Evolutionary conservation across 2,797 vertebrate genomes (phyloP), one percentile per base, ranked within the genome.

Genomic region (Poecilia velifera): DNA sequence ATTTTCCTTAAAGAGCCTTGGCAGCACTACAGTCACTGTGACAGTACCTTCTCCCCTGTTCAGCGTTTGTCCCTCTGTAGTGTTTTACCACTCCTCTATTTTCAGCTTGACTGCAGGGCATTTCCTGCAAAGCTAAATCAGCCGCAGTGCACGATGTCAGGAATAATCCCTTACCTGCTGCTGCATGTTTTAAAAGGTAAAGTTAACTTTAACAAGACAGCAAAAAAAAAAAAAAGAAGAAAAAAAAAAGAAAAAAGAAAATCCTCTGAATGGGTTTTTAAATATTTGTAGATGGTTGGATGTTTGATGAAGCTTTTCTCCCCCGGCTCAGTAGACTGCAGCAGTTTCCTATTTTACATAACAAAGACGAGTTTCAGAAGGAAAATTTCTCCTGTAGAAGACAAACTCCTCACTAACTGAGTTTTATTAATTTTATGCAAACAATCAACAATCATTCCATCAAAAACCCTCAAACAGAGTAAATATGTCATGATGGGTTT

Each of bases 91-190:
- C 77, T 34, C 8, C 28, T 20, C 75, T 71, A n/a, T 74, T 82
- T 81, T 78, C 53, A 74, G 72, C 57, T 45, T 25, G n/a, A 66
- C 62, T 75, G 64, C 43, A 16, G 76, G 74, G 53, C 70, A 46
- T 72, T 28, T 78, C 53, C 71, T 72, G 51, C n/a, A 25, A 45
- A 31, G 62, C 72, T 70, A 81, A 82, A 86, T 80, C 34, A 75
- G 79, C 34, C 39, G 47, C 66, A 34, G 64, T 34, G 74, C 3
- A 41, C 41, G 2, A 45, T 73, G 73, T 59, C 74, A 46, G 73
- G 28, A 57, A 73, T 57, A 66, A 80, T 79, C 0, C 13, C 46
- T 71, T 80, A 59, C 75, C 49, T 74, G 59, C 74, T 66, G 74
- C 76, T 55, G 77, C 45, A 62, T 39, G 47, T 77, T 70, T 14